Evolutionary conservation across 2,797 vertebrate species (phyloP).

Genomic region (Mus minutoides): DNA sequence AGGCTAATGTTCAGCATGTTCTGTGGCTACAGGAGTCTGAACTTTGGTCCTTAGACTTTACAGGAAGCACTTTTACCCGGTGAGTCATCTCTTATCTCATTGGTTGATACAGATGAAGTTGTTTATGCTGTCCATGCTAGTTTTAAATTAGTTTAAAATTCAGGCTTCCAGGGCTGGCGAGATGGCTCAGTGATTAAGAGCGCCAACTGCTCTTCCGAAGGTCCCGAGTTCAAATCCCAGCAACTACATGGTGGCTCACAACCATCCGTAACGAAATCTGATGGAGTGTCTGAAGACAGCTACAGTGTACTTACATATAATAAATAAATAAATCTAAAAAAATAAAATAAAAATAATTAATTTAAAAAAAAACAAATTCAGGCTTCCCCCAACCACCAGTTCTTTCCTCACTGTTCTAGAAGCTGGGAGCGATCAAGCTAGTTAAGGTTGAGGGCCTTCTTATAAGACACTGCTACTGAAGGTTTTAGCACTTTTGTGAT

Average conservation of each 20-base stretch:
- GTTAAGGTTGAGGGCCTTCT: slow-evolving; percentile 23
- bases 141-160: neutral
- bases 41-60: neutral
- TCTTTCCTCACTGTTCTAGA: neutral
- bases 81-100: neutral
- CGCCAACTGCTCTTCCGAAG: too few species aligned
- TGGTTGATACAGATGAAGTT: neutral
- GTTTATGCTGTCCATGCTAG: neutral
- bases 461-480: slow-evolving; percentile 9
- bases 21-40: neutral
- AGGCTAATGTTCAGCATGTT: neutral
- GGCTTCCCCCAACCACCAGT: neutral
- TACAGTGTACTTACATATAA: too few species aligned
- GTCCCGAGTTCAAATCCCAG: too few species aligned
- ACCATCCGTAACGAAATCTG: too few species aligned
- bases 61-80: neutral
- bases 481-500: neutral
- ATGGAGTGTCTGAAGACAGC: too few species aligned
- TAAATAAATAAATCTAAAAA: too few species aligned
- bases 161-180: too few species aligned
- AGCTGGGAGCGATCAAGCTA: neutral
- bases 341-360: too few species aligned
- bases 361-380: too few species aligned
- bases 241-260: too few species aligned
- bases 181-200: too few species aligned